These are phyloP conservation scores for Heliopora coerulea DNA, from an alignment of 92 coral and sea anemone species.

Conservation along the genomic window DNA sequence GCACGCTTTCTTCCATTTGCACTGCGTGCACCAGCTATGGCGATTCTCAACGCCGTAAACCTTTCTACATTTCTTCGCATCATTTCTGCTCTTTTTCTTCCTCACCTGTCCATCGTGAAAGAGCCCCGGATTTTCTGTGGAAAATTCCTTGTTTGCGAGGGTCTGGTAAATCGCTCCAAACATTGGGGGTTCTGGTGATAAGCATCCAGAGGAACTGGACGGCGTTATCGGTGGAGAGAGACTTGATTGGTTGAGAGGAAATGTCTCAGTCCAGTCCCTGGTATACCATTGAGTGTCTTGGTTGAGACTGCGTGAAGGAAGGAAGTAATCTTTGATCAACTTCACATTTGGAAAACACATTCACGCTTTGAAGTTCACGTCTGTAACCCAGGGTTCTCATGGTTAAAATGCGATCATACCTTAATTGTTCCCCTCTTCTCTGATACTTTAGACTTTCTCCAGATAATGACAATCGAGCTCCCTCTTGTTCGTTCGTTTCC, in stretches of 20 bases:
- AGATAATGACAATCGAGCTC: too few relatives aligned
- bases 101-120: conserved; percentile 31
- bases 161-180: conserved; percentile 10
- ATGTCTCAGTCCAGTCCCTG: neutral
- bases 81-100: conserved; percentile 71
- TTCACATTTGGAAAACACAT: too few relatives aligned
- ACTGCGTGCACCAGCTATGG: conserved; percentile 95
- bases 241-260: neutral
- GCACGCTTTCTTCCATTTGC: conserved; percentile 97
- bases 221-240: neutral
- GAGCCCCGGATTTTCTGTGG: neutral
- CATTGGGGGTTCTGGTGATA: neutral
- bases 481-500: too few relatives aligned
- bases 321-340: neutral
- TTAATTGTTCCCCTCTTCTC: too few relatives aligned
- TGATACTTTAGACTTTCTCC: too few relatives aligned
- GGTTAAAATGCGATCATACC: too few relatives aligned
- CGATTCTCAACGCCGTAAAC: conserved; percentile 97
- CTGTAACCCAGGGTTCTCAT: too few relatives aligned
- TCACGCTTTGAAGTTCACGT: too few relatives aligned
- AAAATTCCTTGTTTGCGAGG: neutral
- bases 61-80: conserved; percentile 88
- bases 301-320: neutral
- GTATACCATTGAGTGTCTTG: neutral
- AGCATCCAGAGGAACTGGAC: neutral